phyloP scores from a whole-genome alignment of 2,113 vertebrate genomes.

The Nibea coibor region DNA sequence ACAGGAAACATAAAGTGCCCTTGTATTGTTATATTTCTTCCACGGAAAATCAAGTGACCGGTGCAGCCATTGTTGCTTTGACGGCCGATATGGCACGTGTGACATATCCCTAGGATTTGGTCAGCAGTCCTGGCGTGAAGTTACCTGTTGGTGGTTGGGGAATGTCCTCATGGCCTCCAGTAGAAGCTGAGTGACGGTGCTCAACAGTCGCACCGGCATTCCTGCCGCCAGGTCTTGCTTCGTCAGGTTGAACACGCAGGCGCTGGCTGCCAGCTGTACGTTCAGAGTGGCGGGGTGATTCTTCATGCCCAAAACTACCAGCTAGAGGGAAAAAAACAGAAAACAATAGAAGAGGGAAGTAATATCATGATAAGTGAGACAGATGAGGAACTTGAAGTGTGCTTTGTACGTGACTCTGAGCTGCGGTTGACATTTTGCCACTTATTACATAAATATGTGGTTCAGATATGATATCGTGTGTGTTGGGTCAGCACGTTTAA shows the following conservation, averaged over 20 bases:
- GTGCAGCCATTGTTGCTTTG: background rate
- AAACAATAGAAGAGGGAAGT: conserved; percentile 6
- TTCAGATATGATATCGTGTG: background rate
- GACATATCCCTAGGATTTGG: background rate
- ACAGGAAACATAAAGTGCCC: background rate
- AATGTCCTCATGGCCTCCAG: conserved; percentile 99
- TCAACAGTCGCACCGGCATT: conserved; percentile 94
- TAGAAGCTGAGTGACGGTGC: conserved; percentile 92
- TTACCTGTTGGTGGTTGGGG: conserved; percentile 95
- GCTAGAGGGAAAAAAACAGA: conserved; percentile 76
- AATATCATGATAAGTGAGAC: background rate
- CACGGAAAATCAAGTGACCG: no score
- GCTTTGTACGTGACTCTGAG: background rate
- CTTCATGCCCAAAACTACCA: conserved; percentile 97
- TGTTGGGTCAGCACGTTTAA: background rate
- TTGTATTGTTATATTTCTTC: no score
- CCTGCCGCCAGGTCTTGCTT: conserved; percentile 96
- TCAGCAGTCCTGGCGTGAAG: background rate
- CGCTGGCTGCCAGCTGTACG: conserved; percentile 96
- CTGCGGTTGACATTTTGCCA: background rate
- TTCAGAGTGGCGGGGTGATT: conserved; percentile 96
- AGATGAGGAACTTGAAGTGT: background rate
- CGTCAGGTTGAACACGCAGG: conserved; percentile 98
- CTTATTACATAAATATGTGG: background rate
- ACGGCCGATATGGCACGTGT: background rate